Conservation (phyloP, 2,113 vertebrate genomes). For the Myotis lucifugus region DNA sequence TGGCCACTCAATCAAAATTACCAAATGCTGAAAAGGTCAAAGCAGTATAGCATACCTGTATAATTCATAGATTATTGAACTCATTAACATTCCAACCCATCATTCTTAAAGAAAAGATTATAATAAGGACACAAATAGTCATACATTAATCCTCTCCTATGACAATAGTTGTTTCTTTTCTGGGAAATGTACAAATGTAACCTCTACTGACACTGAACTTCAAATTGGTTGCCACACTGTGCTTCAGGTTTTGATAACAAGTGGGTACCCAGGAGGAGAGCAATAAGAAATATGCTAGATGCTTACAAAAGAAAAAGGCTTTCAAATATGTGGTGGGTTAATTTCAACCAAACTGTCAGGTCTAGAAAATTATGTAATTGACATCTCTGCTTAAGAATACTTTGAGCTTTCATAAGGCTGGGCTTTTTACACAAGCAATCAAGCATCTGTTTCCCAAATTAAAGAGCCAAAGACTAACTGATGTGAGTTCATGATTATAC, state of each 20-base stretch:
- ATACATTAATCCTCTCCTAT: conserved; percentile 76
- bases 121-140: conserved; percentile 76
- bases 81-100: conserved; percentile 81
- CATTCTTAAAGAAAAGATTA: conserved; percentile 78
- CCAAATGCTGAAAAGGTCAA: conserved; percentile 84
- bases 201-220: conserved; percentile 61
- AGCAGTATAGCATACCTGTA: conserved; percentile 79
- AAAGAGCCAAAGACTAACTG: conserved; percentile 57
- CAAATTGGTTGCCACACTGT: conserved; percentile 37
- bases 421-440: conserved; percentile 62
- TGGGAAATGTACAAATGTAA: conserved; percentile 71
- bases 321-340: conserved; percentile 49
- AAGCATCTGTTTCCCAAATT: conserved; percentile 73
- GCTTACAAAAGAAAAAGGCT: conserved; percentile 56
- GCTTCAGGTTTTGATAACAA: conserved; percentile 69
- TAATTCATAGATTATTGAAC: conserved; percentile 84
- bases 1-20: conserved; percentile 83
- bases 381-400: conserved; percentile 57
- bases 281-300: neutral
- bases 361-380: conserved; percentile 65
- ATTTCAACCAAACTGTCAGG: conserved; percentile 57
- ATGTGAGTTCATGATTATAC: conserved; percentile 52
- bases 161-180: conserved; percentile 72
- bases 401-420: conserved; percentile 53
- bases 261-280: conserved; percentile 22